Conservation (phyloP, 2,888 invertebrate genomes). For the Drosophila helvetica region DNA sequence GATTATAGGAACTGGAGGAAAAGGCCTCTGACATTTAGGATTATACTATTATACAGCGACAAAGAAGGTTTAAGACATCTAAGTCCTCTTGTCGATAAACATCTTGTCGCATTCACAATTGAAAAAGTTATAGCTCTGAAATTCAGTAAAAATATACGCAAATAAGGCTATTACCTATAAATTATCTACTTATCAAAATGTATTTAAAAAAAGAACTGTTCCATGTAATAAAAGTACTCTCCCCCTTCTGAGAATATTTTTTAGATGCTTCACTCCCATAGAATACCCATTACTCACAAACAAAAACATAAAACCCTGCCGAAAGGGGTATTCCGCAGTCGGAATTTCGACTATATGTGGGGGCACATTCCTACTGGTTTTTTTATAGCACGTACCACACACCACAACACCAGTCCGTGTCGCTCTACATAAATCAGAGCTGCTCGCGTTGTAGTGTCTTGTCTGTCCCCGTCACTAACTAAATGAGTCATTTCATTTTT, state of each 20-base stretch:
- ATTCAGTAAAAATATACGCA: no score
- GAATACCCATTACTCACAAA: not conserved
- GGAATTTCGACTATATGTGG: not conserved
- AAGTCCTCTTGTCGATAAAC: no score
- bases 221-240: not conserved
- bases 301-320: not conserved
- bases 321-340: not conserved
- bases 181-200: no score
- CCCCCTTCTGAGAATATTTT: not conserved
- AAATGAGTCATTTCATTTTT: conserved; percentile 61
- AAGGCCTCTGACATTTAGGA: not conserved
- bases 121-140: no score
- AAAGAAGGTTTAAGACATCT: no score
- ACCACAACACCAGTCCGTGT: conserved; percentile 16
- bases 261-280: not conserved
- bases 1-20: not conserved
- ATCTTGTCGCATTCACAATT: no score
- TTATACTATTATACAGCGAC: no score
- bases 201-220: no score
- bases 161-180: no score
- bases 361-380: not conserved
- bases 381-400: conserved; percentile 25
- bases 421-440: conserved; percentile 57
- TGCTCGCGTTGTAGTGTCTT: conserved; percentile 43
- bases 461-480: conserved; percentile 38